Base-by-base conservation (phyloP, 1,140 invertebrate species). In the Drosophila ercepeae region DNA sequence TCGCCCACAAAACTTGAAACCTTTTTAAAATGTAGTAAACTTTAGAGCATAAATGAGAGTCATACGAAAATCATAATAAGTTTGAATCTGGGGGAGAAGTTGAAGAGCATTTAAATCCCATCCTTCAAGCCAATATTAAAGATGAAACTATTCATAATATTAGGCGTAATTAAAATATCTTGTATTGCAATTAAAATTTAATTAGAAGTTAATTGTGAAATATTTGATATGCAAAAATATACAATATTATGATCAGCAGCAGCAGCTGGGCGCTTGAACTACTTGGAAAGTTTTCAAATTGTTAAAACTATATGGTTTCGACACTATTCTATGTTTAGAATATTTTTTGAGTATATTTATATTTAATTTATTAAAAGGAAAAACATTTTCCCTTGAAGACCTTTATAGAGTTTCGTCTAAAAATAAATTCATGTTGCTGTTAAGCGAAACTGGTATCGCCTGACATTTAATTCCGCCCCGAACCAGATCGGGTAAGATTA, bases 401-500 rank as follows among this genome's bases (percentile, higher is more conserved):
- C 25, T 25, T 27, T 8, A 27, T 27, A 27, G 27, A 9, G 9
- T n/a, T 8, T 8, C 0, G 3, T 32, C 29, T 11, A n/a, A 32
- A 32, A n/a, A n/a, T 32, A 32, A 32, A 32, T 11, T 32, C 29
- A 32, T 32, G 9, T 32, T 32, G 3, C 3, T 32, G 29, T 3
- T 32, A n/a, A 32, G 29, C 9, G 27, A 2, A 27, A 27, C 27
- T 27, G 29, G 18, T 29, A 7, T 42, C 16, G 42, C 4, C n/a
- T 48, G 57, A 29, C 34, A 29, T 41, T 48, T 55, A 27, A 11
- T 44, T 36, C 23, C 36, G 16, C 32, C 29, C 7, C 6, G 4
- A 29, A 29, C 57, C 57, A 16, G 42, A 64, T 64, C 16, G 25
- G 60, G 60, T 2, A 23, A 39, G 60, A 64, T 64, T 64, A 61